Percentiles rank a stretch among this genome's conserved stretches.
Evolutionary conservation across 2,113 vertebrate genomes (phyloP).

Genomic region (Perca schrenkii): DNA sequence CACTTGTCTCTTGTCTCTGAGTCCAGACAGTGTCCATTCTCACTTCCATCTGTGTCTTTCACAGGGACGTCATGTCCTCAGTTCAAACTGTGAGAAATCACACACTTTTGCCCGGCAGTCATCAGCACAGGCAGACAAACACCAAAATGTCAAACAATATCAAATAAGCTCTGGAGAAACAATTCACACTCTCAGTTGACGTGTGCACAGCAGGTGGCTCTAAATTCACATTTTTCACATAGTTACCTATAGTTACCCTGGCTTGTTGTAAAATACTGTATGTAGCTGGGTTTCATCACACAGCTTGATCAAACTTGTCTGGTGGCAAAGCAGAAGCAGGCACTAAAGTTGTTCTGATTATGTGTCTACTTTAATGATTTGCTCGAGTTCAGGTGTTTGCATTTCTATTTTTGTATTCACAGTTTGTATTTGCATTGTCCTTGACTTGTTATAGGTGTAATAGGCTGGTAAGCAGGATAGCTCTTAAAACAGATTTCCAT

Average conservation of each 20-base stretch:
- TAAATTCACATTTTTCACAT: slow-evolving; percentile 5
- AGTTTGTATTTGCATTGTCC: not conserved
- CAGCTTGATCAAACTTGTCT: slow-evolving; percentile 59
- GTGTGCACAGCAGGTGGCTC: slow-evolving; percentile 1
- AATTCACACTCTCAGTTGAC: not conserved
- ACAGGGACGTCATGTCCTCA: not conserved
- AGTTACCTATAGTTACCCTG: not conserved
- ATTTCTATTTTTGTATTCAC: not conserved
- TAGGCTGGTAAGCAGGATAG: not conserved
- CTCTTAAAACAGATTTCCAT: not conserved
- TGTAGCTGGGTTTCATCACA: not conserved
- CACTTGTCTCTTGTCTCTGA: not conserved
- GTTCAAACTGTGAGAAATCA: slow-evolving; percentile 25
- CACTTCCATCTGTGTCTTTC: slow-evolving; percentile 25
- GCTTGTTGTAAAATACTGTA: slow-evolving; percentile 4
- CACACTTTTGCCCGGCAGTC: not conserved
- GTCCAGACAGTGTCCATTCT: slow-evolving; percentile 23
- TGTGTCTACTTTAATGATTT: not conserved
- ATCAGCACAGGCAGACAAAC: not conserved
- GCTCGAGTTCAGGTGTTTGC: not conserved
- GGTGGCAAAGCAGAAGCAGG: not conserved
- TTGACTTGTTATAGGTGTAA: not conserved
- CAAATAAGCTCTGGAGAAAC: not conserved
- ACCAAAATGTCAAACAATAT: slow-evolving; percentile 9
- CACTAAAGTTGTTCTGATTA: not conserved